These are phyloP conservation scores for Casuarius casuarius DNA, from an alignment of 2,113 vertebrate genomes.

Conservation along the genomic window DNA sequence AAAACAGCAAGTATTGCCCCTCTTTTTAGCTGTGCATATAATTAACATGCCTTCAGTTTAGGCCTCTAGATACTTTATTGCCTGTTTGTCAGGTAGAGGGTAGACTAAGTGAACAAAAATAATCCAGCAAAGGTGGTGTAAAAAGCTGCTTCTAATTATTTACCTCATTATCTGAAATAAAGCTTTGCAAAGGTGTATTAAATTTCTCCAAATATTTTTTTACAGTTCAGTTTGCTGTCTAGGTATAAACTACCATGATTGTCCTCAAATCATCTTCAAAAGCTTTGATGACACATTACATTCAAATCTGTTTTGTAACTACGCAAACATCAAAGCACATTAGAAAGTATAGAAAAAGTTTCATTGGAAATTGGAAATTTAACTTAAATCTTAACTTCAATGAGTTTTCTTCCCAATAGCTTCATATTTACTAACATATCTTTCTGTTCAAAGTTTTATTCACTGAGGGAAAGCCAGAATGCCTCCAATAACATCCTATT, in stretches of 20 bases:
- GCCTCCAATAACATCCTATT: background rate
- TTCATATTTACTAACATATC: background rate
- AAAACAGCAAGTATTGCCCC: background rate
- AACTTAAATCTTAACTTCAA: background rate
- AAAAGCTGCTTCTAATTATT: background rate
- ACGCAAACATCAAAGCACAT: background rate
- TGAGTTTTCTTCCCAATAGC: background rate
- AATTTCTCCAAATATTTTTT: background rate
- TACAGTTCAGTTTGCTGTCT: background rate
- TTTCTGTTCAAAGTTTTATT: background rate
- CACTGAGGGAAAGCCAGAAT: background rate
- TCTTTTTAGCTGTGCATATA: background rate
- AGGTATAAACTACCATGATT: background rate
- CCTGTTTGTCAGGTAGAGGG: background rate
- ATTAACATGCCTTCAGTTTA: background rate
- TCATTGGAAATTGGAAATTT: background rate
- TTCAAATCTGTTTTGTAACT: background rate
- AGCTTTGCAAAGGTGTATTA: background rate
- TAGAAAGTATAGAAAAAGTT: background rate
- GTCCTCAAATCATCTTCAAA: background rate
- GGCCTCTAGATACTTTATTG: background rate
- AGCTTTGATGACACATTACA: background rate
- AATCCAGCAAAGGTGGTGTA: background rate
- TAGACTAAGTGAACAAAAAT: background rate
- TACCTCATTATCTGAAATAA: background rate